phyloP scores from a whole-genome alignment of 2,888 invertebrate genomes.

The Argynnis bischoffii region DNA sequence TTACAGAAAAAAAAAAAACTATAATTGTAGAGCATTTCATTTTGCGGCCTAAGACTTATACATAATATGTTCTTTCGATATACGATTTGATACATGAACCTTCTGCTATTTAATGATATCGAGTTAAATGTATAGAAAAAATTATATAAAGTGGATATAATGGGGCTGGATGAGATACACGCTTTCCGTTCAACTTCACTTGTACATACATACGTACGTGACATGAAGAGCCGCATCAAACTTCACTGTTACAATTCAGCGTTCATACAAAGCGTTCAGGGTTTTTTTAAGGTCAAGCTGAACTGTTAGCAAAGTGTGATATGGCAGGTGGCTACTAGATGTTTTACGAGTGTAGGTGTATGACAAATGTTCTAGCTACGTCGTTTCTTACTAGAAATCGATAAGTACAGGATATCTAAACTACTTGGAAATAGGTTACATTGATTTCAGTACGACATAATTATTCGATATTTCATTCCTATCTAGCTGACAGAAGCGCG shows the following conservation, averaged over 20 bases:
- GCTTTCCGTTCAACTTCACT: not conserved
- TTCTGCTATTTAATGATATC: conserved; percentile 14
- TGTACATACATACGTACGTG: not conserved
- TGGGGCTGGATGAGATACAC: not conserved
- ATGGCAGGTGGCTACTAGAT: not conserved
- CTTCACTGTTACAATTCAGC: conserved; percentile 14
- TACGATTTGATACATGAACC: not conserved
- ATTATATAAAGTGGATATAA: not conserved
- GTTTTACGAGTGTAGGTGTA: not conserved
- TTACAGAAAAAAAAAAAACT: not conserved
- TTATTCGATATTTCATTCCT: conserved; percentile 32
- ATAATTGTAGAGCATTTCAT: not conserved
- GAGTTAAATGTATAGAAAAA: conserved; percentile 3
- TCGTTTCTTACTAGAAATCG: conserved; percentile 18
- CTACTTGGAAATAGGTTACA: conserved; percentile 21
- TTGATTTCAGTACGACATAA: conserved; percentile 26
- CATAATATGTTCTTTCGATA: not conserved
- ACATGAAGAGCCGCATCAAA: conserved; percentile 1
- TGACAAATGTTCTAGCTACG: conserved; percentile 19
- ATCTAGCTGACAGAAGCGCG: conserved; percentile 25
- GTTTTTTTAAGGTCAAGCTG: conserved; percentile 1
- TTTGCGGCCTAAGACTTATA: not conserved
- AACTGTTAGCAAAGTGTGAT: conserved; percentile 11
- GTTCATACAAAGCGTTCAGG: conserved; percentile 4
- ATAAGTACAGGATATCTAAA: conserved; percentile 23